Conservation (phyloP, 2,113 vertebrate genomes). For the Eudyptes chrysolophus region DNA sequence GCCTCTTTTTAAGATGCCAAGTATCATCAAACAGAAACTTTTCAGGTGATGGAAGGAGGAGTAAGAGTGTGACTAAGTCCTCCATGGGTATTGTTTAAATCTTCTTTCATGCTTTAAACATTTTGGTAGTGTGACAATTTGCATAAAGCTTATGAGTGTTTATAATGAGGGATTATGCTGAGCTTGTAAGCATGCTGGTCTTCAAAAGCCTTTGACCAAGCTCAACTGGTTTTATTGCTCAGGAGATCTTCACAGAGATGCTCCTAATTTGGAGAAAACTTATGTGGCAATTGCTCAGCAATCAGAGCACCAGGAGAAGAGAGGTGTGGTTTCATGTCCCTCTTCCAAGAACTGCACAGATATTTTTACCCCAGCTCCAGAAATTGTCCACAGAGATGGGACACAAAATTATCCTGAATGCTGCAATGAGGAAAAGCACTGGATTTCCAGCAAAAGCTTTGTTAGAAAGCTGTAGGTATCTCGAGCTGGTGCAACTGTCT, state of each 20-base stretch:
- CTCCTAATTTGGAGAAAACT: background rate
- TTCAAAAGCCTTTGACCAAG: slow-evolving; percentile 1
- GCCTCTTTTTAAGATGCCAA: background rate
- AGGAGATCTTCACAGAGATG: background rate
- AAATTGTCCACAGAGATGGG: background rate
- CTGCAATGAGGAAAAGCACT: background rate
- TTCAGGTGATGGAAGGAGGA: background rate
- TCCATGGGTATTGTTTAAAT: background rate
- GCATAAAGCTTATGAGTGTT: background rate
- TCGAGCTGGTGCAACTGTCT: background rate
- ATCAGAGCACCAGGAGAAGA: background rate
- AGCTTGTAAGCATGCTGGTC: background rate
- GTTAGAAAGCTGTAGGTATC: background rate
- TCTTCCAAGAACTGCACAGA: background rate
- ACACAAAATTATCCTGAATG: background rate
- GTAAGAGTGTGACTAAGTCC: background rate
- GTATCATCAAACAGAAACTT: background rate
- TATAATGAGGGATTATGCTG: background rate
- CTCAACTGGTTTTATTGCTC: slow-evolving; percentile 4
- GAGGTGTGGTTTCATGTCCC: background rate
- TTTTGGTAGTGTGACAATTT: background rate
- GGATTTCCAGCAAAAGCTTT: background rate
- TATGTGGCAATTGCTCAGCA: background rate
- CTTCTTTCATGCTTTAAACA: background rate
- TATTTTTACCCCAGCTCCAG: background rate